Base-by-base conservation (phyloP, 2,113 vertebrate genomes). In the Corapipo altera region DNA sequence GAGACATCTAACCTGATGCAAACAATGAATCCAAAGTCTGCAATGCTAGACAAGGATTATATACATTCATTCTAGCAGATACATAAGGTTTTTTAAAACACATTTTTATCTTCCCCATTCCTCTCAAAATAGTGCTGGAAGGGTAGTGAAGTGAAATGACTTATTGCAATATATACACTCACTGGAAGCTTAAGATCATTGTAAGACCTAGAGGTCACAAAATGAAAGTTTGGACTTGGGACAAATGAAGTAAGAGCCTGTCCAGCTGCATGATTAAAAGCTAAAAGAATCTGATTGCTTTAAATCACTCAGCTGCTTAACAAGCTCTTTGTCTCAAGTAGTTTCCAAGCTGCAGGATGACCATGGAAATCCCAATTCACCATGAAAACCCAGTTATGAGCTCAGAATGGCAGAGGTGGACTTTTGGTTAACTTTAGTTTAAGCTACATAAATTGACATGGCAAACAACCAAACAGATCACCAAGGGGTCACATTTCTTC, bases 221-320 rank as follows among this genome's bases (percentile, higher is more conserved):
- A 89, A 81, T n/a, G 26, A 26, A 74, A 78, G 61, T 66, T 35
- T 88, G 55, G 80, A 86, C 54, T 66, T 52, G 52, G n/a, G 82
- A 90, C 26, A 94, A 89, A 89, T 37, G 43, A 80, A 93, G 76
- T 43, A 81, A 85, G 19, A 70, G 80, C 66, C 78, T 83, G 61
- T 88, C 76, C 78, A 91, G 82, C 78, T 88, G 81, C 41, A 76
- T 75, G 82, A 89, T 81, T 89, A 85, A 82, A 85, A 93, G 66
- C 81, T 75, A 16, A 35, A 93, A 71, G 74, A 82, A 96, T 90
- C 2, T 55, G 70, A 91, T 71, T 71, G 88, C 88, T 95, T 90
- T 69, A 90, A 88, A 92, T 85, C 75, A 93, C 48, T 90, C 57
- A 88, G 82, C 85, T 88, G 76, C 43, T 92, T 58, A 93, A 79